Conservation (phyloP, 2,888 invertebrate species). For the Allolobophora icterica region DNA sequence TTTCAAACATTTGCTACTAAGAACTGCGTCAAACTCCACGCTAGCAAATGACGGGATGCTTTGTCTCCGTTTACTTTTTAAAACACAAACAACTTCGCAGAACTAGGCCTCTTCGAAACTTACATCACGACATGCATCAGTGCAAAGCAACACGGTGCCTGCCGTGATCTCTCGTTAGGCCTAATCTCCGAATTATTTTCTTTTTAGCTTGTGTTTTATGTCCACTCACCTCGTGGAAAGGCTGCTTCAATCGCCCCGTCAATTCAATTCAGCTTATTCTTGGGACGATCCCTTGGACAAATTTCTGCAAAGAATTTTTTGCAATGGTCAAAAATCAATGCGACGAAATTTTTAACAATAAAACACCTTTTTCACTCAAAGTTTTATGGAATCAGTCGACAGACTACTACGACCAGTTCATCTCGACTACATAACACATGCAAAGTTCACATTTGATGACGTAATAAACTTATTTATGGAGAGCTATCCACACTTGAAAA, state of each 20-base stretch:
- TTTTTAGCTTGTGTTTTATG: background rate
- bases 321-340: background rate
- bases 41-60: background rate
- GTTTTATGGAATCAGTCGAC: slow-evolving; percentile 17
- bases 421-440: background rate
- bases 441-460: slow-evolving; percentile 17
- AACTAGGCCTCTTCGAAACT: background rate
- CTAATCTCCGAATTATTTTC: slow-evolving; percentile 9
- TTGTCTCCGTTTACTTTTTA: background rate
- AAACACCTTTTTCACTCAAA: slow-evolving; percentile 17
- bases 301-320: slow-evolving; percentile 11
- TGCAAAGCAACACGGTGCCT: slow-evolving; percentile 6
- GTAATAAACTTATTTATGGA: slow-evolving; percentile 1
- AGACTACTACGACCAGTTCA: slow-evolving; percentile 3
- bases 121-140: slow-evolving; percentile 2
- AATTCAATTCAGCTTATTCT: background rate
- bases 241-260: background rate
- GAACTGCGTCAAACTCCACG: background rate
- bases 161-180: background rate
- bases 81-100: background rate
- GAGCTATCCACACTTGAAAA: background rate
- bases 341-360: slow-evolving; percentile 10
- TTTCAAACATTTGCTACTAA: background rate
- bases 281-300: background rate
- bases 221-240: slow-evolving; percentile 17